phyloP scores from a whole-genome alignment of 2,113 vertebrate species.

The Rhadina sibilatrix region DNA sequence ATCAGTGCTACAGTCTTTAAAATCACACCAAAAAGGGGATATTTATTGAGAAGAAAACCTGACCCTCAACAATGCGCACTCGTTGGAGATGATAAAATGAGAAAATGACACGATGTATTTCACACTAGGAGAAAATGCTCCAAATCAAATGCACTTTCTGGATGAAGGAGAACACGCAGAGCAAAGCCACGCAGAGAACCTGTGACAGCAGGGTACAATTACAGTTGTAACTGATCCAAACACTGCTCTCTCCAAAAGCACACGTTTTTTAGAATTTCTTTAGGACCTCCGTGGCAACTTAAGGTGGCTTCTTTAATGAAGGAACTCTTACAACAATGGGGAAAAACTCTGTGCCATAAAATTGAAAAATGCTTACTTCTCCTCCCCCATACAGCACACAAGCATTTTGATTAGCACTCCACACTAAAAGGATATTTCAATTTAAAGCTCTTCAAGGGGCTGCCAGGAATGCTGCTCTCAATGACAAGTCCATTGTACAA shows the following conservation, averaged over 20 bases:
- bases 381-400: not conserved
- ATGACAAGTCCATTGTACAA: conserved; percentile 17
- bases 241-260: not conserved
- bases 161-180: not conserved
- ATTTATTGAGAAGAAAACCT: not conserved
- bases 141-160: not conserved
- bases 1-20: not conserved
- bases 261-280: not conserved
- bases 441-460: conserved; percentile 34
- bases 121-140: not conserved
- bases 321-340: not conserved
- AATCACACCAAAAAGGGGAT: not conserved
- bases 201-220: not conserved
- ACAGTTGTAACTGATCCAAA: not conserved
- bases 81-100: not conserved
- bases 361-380: conserved; percentile 9
- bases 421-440: conserved; percentile 29
- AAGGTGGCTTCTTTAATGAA: not conserved
- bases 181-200: not conserved
- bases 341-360: conserved; percentile 20
- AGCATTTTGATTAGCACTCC: conserved; percentile 40
- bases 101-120: not conserved
- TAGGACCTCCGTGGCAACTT: not conserved
- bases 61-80: not conserved
- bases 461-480: conserved; percentile 21